phyloP scores from a whole-genome alignment of 2,797 vertebrate species.

The Aulostomus chinensis region DNA sequence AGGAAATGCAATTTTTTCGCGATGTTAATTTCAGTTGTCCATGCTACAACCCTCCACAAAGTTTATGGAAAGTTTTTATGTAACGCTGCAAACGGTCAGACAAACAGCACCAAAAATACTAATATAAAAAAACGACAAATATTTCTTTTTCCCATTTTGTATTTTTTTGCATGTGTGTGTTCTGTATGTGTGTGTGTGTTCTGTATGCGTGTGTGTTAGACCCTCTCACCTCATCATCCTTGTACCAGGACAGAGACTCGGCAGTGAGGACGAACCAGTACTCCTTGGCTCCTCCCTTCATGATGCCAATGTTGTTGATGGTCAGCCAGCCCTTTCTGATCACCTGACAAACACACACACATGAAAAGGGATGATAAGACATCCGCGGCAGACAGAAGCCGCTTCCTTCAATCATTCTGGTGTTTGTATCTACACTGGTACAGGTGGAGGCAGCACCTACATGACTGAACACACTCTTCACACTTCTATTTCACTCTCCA shows the following conservation, averaged over 20 bases:
- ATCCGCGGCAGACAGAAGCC: not conserved
- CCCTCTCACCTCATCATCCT: slow-evolving; percentile 92
- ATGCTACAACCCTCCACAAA: no score
- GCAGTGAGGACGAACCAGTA: slow-evolving; percentile 98
- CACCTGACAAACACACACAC: slow-evolving; percentile 79
- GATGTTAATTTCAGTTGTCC: no score
- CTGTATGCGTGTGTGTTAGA: not conserved
- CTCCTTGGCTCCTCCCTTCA: slow-evolving; percentile 98
- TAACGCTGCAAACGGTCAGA: no score
- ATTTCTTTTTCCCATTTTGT: no score
- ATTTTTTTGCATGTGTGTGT: not conserved
- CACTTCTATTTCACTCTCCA: slow-evolving; percentile 36
- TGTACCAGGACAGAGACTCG: slow-evolving; percentile 98
- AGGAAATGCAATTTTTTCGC: no score
- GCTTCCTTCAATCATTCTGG: not conserved
- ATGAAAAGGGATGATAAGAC: not conserved
- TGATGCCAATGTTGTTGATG: slow-evolving; percentile 98
- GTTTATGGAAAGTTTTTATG: no score
- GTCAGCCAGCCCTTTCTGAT: slow-evolving; percentile 98
- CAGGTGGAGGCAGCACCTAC: no score
- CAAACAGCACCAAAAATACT: no score
- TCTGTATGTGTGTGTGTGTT: not conserved
- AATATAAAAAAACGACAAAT: no score
- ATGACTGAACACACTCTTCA: slow-evolving; percentile 34
- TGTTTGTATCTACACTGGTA: no score